phyloP scores from a whole-genome alignment of 2,797 vertebrate species.

The Leptoclinus maculatus region DNA sequence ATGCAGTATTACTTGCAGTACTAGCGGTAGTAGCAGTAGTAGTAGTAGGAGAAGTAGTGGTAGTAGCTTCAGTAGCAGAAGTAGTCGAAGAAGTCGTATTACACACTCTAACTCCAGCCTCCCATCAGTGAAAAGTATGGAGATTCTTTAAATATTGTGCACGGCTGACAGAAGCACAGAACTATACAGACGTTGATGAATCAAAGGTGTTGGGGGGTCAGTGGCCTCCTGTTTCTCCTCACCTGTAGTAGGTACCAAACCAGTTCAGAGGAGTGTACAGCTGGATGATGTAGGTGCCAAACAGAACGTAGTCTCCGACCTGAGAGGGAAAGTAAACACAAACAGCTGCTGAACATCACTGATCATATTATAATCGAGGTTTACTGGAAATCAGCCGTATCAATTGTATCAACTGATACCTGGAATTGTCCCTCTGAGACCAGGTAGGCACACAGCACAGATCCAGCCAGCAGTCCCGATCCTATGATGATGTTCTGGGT shows the following conservation, averaged over 20 bases:
- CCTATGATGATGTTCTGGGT: conserved; percentile 93
- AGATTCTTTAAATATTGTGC: not conserved
- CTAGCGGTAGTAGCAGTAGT: too few species aligned
- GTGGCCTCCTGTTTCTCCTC: not conserved
- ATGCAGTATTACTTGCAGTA: not conserved
- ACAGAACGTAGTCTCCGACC: conserved; percentile 94
- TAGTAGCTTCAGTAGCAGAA: not conserved
- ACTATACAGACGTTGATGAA: not conserved
- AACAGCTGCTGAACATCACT: not conserved
- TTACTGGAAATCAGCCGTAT: not conserved
- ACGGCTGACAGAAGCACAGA: too few species aligned
- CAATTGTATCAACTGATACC: too few species aligned
- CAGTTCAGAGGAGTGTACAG: conserved; percentile 94
- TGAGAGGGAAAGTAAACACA: conserved; percentile 42
- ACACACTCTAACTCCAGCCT: not conserved
- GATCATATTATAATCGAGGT: not conserved
- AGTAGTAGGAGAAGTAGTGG: not conserved
- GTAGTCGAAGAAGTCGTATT: not conserved
- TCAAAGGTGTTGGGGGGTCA: not conserved
- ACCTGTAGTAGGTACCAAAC: conserved; percentile 93
- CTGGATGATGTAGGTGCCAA: conserved; percentile 94
- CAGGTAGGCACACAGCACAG: conserved; percentile 89
- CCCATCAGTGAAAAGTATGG: not conserved
- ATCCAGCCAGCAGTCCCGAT: conserved; percentile 89
- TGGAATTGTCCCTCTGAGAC: conserved; percentile 87